Conservation (phyloP, 2,113 vertebrate genomes). For the Neodon shergylaensis region DNA sequence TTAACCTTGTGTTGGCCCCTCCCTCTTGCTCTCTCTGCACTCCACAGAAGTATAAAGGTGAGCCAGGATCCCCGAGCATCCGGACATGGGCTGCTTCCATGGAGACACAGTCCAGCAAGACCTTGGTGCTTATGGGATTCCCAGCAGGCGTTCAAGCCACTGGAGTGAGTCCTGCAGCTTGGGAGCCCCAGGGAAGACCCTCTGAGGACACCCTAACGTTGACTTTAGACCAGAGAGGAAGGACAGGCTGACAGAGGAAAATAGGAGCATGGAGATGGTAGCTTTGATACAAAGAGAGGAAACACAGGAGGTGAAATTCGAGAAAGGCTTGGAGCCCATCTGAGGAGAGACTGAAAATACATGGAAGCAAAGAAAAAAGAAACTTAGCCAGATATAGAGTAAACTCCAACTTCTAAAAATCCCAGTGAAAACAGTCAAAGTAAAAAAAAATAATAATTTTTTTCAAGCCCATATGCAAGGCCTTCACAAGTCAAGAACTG, state of each 20-base stretch:
- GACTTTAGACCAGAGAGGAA: neutral
- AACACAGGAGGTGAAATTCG: accelerated
- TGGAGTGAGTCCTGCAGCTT: neutral
- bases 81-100: accelerated
- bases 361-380: too few species aligned
- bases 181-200: neutral
- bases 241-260: neutral
- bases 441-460: neutral
- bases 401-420: neutral
- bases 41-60: accelerated
- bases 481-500: neutral
- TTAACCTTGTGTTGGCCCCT: neutral
- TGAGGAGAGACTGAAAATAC: neutral
- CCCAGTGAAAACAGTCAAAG: neutral
- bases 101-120: neutral
- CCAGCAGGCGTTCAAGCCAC: neutral
- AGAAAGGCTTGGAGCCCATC: accelerated
- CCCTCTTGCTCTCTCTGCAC: too few species aligned
- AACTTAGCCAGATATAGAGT: neutral
- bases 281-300: accelerated
- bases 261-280: accelerated
- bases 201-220: neutral
- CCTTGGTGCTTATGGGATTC: accelerated
- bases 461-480: neutral
- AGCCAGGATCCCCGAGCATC: neutral